phyloP scores from a whole-genome alignment of 1,140 invertebrate genomes.

The Drosophila ogumai region DNA sequence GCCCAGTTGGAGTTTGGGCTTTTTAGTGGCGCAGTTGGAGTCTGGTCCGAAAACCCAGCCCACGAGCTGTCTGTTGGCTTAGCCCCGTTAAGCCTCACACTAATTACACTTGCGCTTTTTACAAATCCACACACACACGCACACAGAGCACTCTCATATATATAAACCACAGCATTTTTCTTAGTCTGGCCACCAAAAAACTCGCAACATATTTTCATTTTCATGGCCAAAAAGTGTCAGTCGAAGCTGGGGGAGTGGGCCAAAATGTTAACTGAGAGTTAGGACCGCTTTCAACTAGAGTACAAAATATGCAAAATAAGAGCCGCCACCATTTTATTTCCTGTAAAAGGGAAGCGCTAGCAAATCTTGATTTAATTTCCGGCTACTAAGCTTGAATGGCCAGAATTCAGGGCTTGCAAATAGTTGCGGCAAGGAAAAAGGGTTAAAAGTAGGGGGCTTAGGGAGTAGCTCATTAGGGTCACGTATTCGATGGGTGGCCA shows the following conservation, averaged over 20 bases:
- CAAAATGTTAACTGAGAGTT: constrained; percentile 31
- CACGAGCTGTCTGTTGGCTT: constrained; percentile 66
- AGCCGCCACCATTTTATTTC: constrained; percentile 16
- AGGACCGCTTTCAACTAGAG: constrained; percentile 25
- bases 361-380: constrained; percentile 81
- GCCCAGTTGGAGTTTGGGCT: constrained; percentile 4
- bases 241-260: constrained; percentile 8
- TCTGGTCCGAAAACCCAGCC: constrained; percentile 30
- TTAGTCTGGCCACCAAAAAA: constrained; percentile 56
- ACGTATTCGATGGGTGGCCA: constrained; percentile 3
- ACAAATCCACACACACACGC: constrained; percentile 56
- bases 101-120: constrained; percentile 81
- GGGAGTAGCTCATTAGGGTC: constrained; percentile 55
- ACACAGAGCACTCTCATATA: not conserved
- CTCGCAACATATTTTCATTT: constrained; percentile 77
- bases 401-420: constrained; percentile 24
- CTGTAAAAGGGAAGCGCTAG: not conserved
- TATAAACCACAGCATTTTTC: constrained; percentile 58
- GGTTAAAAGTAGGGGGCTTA: not conserved
- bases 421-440: constrained; percentile 42
- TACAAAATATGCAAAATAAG: constrained; percentile 74
- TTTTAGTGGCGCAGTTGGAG: not conserved
- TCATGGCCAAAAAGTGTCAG: constrained; percentile 73
- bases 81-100: constrained; percentile 77
- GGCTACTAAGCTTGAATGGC: constrained; percentile 64